Conservation (phyloP, 1,140 invertebrate species). For the Drosophila kepulauana region DNA sequence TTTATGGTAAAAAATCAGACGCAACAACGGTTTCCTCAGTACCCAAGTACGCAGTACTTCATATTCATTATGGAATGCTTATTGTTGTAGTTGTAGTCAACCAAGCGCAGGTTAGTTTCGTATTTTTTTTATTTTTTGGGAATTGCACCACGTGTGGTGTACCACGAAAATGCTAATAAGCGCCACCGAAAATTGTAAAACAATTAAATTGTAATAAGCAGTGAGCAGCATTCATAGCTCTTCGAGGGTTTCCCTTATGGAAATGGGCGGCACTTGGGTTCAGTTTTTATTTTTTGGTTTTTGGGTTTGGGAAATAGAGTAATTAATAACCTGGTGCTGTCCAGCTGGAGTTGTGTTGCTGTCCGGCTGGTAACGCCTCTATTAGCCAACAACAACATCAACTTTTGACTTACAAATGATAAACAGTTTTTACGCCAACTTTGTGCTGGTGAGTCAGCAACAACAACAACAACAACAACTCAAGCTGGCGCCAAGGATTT, state of each 20-base stretch:
- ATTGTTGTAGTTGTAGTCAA: conserved; percentile 25
- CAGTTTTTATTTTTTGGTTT: not conserved
- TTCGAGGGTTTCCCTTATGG: conserved; percentile 11
- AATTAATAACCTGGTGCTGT: conserved; percentile 70
- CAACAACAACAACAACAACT: not conserved
- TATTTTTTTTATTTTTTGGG: conserved; percentile 50
- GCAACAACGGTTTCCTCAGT: conserved; percentile 58
- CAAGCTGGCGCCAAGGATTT: conserved; percentile 60
- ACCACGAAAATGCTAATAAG: conserved; percentile 68
- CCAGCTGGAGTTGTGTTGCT: conserved; percentile 36
- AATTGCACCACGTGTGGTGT: conserved; percentile 79
- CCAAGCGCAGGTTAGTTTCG: conserved; percentile 42
- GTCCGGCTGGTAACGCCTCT: conserved; percentile 64
- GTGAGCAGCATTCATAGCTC: conserved; percentile 11
- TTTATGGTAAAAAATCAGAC: conserved; percentile 78
- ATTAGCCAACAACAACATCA: conserved; percentile 57
- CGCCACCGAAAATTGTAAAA: conserved; percentile 80
- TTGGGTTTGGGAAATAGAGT: conserved; percentile 59
- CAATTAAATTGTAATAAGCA: conserved; percentile 82
- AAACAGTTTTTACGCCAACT: conserved; percentile 67
- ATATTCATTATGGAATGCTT: conserved; percentile 28
- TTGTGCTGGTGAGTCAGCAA: conserved; percentile 10
- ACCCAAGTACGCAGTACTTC: conserved; percentile 28
- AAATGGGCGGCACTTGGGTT: conserved; percentile 53
- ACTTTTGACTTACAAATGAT: conserved; percentile 65